phyloP scores from a whole-genome alignment of 2,113 vertebrate species.

The Isurus oxyrinchus region DNA sequence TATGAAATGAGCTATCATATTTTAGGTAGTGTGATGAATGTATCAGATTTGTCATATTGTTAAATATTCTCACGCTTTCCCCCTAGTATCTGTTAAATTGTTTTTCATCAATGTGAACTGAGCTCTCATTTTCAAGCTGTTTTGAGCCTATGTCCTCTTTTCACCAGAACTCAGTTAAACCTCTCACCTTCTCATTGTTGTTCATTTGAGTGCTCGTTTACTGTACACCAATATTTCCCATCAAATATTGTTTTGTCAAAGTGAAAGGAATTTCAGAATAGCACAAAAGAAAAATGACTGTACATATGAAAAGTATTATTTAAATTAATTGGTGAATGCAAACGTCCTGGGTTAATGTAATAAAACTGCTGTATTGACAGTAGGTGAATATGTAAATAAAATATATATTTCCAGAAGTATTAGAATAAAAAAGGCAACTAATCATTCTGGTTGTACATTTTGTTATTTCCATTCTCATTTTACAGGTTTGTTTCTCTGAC shows the following conservation, averaged over 20 bases:
- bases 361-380: neutral
- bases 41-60: neutral
- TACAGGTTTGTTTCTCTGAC: neutral
- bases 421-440: neutral
- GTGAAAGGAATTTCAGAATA: neutral
- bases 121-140: neutral
- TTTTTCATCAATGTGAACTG: neutral
- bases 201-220: neutral
- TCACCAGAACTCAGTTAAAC: neutral
- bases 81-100: neutral
- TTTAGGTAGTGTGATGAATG: neutral
- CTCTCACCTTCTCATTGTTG: neutral
- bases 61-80: neutral
- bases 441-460: neutral
- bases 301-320: neutral
- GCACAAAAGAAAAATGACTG: neutral
- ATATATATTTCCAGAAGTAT: slow-evolving; percentile 11
- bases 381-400: slow-evolving; percentile 6
- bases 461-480: neutral
- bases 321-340: slow-evolving; percentile 6
- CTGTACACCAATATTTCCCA: neutral
- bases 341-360: neutral
- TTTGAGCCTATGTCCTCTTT: neutral
- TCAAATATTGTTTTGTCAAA: neutral
- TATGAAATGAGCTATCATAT: neutral